Evolutionary conservation across 2,113 vertebrate species (phyloP).

Genomic region (Cottus gobio): DNA sequence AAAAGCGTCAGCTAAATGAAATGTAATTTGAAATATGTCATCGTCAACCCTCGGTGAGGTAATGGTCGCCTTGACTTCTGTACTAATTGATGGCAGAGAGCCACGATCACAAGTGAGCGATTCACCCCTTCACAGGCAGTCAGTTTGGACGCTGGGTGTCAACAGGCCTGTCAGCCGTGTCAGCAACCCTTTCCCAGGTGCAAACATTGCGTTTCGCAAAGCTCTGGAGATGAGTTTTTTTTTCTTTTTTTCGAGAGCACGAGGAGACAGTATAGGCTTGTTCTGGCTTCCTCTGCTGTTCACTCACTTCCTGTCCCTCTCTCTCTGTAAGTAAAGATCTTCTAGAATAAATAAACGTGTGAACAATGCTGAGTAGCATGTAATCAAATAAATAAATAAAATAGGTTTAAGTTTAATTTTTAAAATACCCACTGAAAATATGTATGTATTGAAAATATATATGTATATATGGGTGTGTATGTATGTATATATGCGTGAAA

Average conservation of each 20-base stretch:
- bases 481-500: too few species aligned
- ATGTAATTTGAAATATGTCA: too few species aligned
- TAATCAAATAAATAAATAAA: background rate
- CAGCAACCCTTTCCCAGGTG: background rate
- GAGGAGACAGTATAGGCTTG: slow-evolving; percentile 43
- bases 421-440: background rate
- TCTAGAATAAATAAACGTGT: background rate
- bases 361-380: background rate
- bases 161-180: slow-evolving; percentile 28
- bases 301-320: background rate
- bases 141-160: slow-evolving; percentile 23
- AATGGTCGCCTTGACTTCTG: background rate
- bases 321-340: background rate
- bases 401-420: background rate
- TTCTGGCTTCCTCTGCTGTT: slow-evolving; percentile 41
- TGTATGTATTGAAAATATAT: too few species aligned
- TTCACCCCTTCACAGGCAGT: slow-evolving; percentile 18
- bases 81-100: slow-evolving; percentile 8
- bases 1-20: too few species aligned
- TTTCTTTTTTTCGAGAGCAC: slow-evolving; percentile 40
- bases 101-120: slow-evolving; percentile 2
- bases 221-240: slow-evolving; percentile 41
- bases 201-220: slow-evolving; percentile 9
- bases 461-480: too few species aligned
- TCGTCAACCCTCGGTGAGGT: background rate